Evolutionary conservation across 1,140 invertebrate genomes (phyloP).

Genomic region (Cherax quadricarinatus): DNA sequence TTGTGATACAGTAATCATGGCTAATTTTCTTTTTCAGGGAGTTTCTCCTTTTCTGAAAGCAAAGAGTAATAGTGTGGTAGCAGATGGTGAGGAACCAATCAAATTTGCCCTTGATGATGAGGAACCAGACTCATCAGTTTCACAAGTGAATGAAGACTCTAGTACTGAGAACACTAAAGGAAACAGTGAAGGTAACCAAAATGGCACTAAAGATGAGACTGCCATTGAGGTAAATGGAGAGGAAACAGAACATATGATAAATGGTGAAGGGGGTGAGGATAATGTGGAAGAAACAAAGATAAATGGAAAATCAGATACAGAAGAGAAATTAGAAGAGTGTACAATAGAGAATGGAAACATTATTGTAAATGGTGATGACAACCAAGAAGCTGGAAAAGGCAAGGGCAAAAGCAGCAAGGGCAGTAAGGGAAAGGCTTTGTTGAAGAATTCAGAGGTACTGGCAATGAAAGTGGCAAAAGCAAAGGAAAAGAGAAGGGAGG

Average conservation of each 20-base stretch:
- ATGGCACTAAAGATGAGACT: slow-evolving; percentile 35
- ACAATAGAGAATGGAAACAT: slow-evolving; percentile 48
- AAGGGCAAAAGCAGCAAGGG: slow-evolving; percentile 77
- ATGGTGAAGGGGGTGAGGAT: slow-evolving; percentile 35
- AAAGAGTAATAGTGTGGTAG: background rate
- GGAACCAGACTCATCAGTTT: background rate
- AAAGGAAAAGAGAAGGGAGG: slow-evolving; percentile 62
- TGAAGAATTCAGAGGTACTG: slow-evolving; percentile 66
- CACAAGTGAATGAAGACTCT: background rate
- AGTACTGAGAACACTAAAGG: background rate
- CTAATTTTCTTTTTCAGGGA: slow-evolving; percentile 15
- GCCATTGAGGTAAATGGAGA: slow-evolving; percentile 32
- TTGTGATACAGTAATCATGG: background rate
- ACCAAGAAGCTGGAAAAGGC: slow-evolving; percentile 74
- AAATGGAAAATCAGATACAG: slow-evolving; percentile 24
- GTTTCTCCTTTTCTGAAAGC: slow-evolving; percentile 56
- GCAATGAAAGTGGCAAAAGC: slow-evolving; percentile 55
- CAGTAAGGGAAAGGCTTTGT: slow-evolving; percentile 56
- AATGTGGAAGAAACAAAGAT: slow-evolving; percentile 78
- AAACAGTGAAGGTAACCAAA: slow-evolving; percentile 15
- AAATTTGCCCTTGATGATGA: slow-evolving; percentile 23
- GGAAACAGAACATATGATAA: slow-evolving; percentile 29
- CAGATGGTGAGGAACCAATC: slow-evolving; percentile 8
- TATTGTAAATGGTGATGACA: slow-evolving; percentile 32
- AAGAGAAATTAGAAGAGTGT: slow-evolving; percentile 27